Evolutionary conservation across 2,113 vertebrate species (phyloP), one percentile per base, ranked within the genome.

Genomic region (Perognathus longimembris): DNA sequence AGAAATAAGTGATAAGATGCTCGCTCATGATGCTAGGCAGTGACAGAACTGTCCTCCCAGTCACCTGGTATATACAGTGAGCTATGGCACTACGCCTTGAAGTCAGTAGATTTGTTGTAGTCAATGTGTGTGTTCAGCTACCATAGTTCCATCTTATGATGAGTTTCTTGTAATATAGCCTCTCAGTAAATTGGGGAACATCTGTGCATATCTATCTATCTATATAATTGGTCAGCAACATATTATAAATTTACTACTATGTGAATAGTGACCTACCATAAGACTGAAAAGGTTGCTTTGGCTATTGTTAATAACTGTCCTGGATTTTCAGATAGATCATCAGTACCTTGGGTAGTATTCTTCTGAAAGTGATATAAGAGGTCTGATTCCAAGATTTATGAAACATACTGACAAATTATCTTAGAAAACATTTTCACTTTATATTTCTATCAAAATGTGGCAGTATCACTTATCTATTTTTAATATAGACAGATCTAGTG

Each of bases 361-460:
- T 77, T 91, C 81, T 87, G 30, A 88, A 90, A 89, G n/a, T 77
- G 57, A 50, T 24, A 20, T 40, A 87, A 61, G 36, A 83, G 28
- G 11, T 6, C 54, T 26, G 82, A 36, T 76, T 77, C n/a, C 45
- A 88, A 93, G 57, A 85, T 42, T 85, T 81, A 82, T 3, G 36
- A 93, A 88, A 82, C n/a, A 54, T 40, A 88, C 61, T 75, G 28
- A 81, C 34, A 80, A 85, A 85, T 81, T 89, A 67, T 76, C 63
- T 85, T 85, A 79, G 20, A 59, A 81, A 90, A 80, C 32, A 59
- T 28, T 85, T 92, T 76, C 74, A 85, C 32, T 76, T 85, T 89
- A 34, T 71, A 76, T 69, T 66, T 87, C 77, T 79, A 83, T 78
- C n/a, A 82, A 93, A 79, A 70, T 66, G 14, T 85, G 67, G 21